Evolutionary conservation across 2,888 invertebrate genomes (phyloP).

Genomic region (Patella pellucida): DNA sequence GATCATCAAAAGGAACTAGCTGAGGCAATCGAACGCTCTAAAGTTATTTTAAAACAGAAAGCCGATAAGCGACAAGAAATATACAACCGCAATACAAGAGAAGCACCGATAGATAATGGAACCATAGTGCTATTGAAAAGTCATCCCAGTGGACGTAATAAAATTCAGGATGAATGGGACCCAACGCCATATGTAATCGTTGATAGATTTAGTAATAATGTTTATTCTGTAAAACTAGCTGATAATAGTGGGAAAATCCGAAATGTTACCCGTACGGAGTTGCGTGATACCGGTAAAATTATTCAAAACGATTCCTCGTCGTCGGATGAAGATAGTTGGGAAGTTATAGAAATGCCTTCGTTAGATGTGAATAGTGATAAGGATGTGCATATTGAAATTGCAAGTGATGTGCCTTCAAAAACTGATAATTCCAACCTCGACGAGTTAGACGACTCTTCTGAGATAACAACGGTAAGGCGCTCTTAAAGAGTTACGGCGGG

Average conservation of each 20-base stretch:
- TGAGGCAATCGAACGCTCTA: not conserved
- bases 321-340: not conserved
- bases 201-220: not conserved
- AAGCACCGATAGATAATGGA: not conserved
- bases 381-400: not conserved
- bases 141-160: not conserved
- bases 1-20: constrained; percentile 6
- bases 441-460: not conserved
- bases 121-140: not conserved
- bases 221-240: not conserved
- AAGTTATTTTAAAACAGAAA: constrained; percentile 1
- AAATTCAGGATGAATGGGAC: constrained; percentile 5
- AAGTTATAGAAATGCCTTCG: not conserved
- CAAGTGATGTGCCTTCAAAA: not conserved
- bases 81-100: not conserved
- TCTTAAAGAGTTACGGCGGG: not conserved
- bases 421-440: not conserved
- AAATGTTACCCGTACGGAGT: not conserved
- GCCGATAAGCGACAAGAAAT: constrained; percentile 8
- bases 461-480: not conserved
- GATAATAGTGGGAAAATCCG: not conserved
- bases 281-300: not conserved
- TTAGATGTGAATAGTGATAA: too few species aligned
- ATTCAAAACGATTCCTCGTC: not conserved
- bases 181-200: not conserved